A percentile compares a stretch with the other conserved stretches of the same genome.
Evolutionary conservation across 2,888 invertebrate genomes (phyloP).

Genomic region (Micoletzkya japonica): DNA sequence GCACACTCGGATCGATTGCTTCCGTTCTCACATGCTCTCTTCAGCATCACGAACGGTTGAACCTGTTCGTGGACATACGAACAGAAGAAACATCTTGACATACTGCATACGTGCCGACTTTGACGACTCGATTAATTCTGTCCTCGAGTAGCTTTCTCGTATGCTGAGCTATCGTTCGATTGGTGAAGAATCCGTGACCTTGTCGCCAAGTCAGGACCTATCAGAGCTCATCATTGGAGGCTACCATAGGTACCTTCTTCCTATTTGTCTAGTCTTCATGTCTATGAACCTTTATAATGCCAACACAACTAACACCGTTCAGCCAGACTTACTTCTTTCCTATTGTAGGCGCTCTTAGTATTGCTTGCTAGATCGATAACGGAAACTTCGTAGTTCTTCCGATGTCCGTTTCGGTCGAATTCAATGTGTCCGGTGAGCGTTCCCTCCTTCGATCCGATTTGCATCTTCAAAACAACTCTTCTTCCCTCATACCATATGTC

Average conservation of each 20-base stretch:
- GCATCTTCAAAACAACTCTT: slow-evolving; percentile 36
- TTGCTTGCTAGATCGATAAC: slow-evolving; percentile 61
- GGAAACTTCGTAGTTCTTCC: slow-evolving; percentile 56
- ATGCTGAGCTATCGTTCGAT: slow-evolving; percentile 59
- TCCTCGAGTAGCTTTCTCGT: slow-evolving; percentile 50
- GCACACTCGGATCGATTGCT: slow-evolving; percentile 52
- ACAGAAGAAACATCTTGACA: background rate
- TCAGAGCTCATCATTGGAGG: slow-evolving; percentile 2
- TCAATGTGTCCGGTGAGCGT: slow-evolving; percentile 61
- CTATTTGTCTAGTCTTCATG: background rate
- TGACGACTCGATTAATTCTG: slow-evolving; percentile 46
- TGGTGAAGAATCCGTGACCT: slow-evolving; percentile 57
- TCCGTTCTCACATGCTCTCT: slow-evolving; percentile 67
- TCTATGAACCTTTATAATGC: background rate
- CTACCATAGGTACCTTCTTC: background rate
- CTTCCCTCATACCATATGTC: background rate
- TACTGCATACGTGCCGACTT: slow-evolving; percentile 48
- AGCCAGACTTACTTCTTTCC: slow-evolving; percentile 50
- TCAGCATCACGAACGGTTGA: slow-evolving; percentile 85
- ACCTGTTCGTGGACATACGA: slow-evolving; percentile 71
- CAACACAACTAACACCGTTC: too few relatives aligned
- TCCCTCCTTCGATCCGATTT: slow-evolving; percentile 49
- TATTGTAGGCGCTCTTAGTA: slow-evolving; percentile 59
- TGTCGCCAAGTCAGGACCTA: slow-evolving; percentile 59
- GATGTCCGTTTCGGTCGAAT: slow-evolving; percentile 57